Evolutionary conservation across 2,113 vertebrate species (phyloP), one percentile per base, ranked within the genome.

Genomic region (Daubentonia madagascariensis): DNA sequence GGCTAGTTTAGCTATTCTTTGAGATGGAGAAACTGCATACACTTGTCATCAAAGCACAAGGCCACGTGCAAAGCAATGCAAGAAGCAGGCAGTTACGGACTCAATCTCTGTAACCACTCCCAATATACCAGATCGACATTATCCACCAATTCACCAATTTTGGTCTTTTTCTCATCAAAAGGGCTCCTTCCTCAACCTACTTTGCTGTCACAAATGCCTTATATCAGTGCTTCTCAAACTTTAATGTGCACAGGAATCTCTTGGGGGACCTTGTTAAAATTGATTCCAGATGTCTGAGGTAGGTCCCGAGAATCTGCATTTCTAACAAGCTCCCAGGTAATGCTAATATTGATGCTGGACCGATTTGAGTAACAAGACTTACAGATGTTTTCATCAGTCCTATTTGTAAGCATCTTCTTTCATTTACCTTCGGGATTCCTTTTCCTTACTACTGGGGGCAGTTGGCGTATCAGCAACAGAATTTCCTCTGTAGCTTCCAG

Each of bases 341-440:
- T 54, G 20, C 9, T 88, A 76, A 87, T 78, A 52, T 16, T 35
- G 35, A 89, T 32, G 63, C 25, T 91, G 30, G 16, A 54, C 35
- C 65, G 43, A 78, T 94, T n/a, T 72, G 10, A 93, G 48, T 68
- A 83, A 40, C 23, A 95, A 92, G 20, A 88, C 14, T 61, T 79
- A 28, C 14, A 65, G 43, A 59, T 30, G 28, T 57, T 57, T 95
- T 50, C 18, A 79, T 61, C n/a, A 80, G 45, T 63, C 84, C 43
- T 73, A 72, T 86, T 96, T 97, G 65, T 76, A 93, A 70, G 37
- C 40, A 92, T 87, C 28, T 78, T 95, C 30, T 52, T 52, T 30
- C 22, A 79, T 52, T 88, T 79, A 92, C 30, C 32, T 35, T 45
- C 25, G 35, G 22, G 50, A 84, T 78, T 90, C 48, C 30, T 92